These are phyloP conservation scores for Ctenosaura bakeri DNA, from an alignment of 2,797 vertebrate genomes.

Conservation along the genomic window DNA sequence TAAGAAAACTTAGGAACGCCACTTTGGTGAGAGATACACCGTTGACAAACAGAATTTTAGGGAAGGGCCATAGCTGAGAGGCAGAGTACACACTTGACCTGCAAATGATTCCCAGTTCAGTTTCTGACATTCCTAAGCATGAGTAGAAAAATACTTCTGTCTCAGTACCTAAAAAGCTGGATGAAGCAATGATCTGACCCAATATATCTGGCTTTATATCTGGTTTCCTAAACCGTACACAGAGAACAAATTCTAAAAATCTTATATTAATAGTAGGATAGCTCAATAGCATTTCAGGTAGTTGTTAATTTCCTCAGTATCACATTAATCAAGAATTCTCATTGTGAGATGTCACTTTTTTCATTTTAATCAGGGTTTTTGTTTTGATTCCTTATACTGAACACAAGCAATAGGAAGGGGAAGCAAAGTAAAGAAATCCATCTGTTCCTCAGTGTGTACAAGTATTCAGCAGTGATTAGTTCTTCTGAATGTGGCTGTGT, in stretches of 20 bases:
- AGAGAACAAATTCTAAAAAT: neutral
- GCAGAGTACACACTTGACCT: too few relatives aligned
- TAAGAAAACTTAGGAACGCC: too few relatives aligned
- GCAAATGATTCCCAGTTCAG: neutral
- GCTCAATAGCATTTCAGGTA: neutral
- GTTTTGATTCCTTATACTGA: slow-evolving; percentile 12
- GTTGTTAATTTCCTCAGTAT: slow-evolving; percentile 21
- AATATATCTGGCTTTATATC: neutral
- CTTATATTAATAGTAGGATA: neutral
- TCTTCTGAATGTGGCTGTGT: slow-evolving; percentile 22
- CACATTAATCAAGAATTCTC: slow-evolving; percentile 1
- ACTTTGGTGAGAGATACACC: too few relatives aligned
- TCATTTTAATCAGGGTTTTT: slow-evolving; percentile 14
- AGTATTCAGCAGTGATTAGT: slow-evolving; percentile 15
- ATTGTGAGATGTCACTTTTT: neutral
- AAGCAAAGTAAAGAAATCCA: slow-evolving; percentile 35
- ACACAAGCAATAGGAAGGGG: neutral
- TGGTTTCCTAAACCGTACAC: neutral
- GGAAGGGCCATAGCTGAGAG: neutral
- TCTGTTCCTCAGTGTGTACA: slow-evolving; percentile 18
- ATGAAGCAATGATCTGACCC: neutral
- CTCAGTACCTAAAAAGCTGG: neutral
- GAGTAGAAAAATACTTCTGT: neutral
- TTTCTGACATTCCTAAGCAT: neutral
- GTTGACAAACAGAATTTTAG: too few relatives aligned